phyloP scores from a whole-genome alignment of 2,113 vertebrate species.

The Pseudolaguvia tuberculata region DNA sequence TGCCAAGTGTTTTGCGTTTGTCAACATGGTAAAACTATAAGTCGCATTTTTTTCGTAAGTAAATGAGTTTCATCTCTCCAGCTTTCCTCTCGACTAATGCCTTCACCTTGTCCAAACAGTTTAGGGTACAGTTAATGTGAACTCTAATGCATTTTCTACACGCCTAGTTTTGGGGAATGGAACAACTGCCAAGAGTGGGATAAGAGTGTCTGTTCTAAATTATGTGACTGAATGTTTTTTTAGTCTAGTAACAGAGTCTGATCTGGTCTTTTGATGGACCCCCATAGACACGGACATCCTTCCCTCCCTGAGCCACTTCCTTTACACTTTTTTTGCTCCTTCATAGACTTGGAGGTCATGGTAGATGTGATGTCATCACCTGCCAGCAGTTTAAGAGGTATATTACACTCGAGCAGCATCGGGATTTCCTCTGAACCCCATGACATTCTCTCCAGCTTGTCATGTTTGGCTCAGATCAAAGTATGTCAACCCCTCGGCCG shows the following conservation, averaged over 20 bases:
- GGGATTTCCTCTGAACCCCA: slow-evolving; percentile 42
- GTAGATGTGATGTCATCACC: slow-evolving; percentile 57
- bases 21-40: slow-evolving; percentile 47
- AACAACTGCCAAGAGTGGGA: slow-evolving; percentile 32
- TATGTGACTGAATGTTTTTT: slow-evolving; percentile 23
- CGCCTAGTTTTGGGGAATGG: slow-evolving; percentile 32
- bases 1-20: slow-evolving; percentile 18
- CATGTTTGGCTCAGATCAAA: slow-evolving; percentile 37
- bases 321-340: slow-evolving; percentile 31
- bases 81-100: slow-evolving; percentile 36
- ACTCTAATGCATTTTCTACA: slow-evolving; percentile 26
- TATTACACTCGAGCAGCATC: slow-evolving; percentile 43
- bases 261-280: slow-evolving; percentile 23
- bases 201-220: slow-evolving; percentile 44
- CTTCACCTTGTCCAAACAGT: slow-evolving; percentile 52
- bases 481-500: slow-evolving; percentile 10
- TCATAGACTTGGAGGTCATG: slow-evolving; percentile 32
- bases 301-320: slow-evolving; percentile 34
- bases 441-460: slow-evolving; percentile 18
- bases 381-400: slow-evolving; percentile 45
- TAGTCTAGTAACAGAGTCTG: slow-evolving; percentile 25
- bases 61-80: slow-evolving; percentile 15
- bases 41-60: background rate
- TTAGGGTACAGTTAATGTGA: slow-evolving; percentile 24
- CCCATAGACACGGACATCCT: slow-evolving; percentile 40